phyloP scores from a whole-genome alignment of 2,797 vertebrate species.

The Peromyscus eremicus region DNA sequence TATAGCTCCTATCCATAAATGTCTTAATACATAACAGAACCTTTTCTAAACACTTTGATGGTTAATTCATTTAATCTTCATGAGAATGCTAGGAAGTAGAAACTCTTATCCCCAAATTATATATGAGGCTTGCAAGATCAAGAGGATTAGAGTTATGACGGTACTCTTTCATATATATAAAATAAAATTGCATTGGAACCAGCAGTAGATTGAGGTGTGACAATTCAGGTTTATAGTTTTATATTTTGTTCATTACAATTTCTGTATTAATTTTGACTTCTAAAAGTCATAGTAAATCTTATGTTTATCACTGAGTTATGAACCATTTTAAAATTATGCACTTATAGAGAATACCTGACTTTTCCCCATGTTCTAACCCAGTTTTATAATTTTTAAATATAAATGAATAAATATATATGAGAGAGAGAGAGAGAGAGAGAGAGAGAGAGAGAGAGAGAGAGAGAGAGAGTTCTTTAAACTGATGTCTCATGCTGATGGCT shows the following conservation, averaged over 20 bases:
- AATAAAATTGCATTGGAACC: neutral
- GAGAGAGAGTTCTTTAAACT: neutral
- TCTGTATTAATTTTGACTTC: neutral
- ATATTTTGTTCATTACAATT: neutral
- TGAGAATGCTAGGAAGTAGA: neutral
- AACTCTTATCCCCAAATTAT: neutral
- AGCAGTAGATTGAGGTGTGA: neutral
- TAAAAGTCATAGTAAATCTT: neutral
- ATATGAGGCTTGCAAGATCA: neutral
- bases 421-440: neutral
- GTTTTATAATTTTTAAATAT: neutral
- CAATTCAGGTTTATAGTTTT: neutral
- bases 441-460: neutral
- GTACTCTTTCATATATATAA: neutral
- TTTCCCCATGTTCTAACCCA: neutral
- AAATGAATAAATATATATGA: neutral
- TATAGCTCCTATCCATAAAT: neutral
- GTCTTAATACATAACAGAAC: constrained; percentile 19
- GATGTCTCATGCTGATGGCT: neutral
- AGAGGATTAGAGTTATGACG: neutral
- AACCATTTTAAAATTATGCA: neutral
- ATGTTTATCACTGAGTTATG: neutral
- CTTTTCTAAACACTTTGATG: neutral
- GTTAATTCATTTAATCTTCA: neutral
- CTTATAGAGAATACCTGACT: neutral